phyloP scores from a whole-genome alignment of 2,797 vertebrate species.

The Choloepus didactylus region DNA sequence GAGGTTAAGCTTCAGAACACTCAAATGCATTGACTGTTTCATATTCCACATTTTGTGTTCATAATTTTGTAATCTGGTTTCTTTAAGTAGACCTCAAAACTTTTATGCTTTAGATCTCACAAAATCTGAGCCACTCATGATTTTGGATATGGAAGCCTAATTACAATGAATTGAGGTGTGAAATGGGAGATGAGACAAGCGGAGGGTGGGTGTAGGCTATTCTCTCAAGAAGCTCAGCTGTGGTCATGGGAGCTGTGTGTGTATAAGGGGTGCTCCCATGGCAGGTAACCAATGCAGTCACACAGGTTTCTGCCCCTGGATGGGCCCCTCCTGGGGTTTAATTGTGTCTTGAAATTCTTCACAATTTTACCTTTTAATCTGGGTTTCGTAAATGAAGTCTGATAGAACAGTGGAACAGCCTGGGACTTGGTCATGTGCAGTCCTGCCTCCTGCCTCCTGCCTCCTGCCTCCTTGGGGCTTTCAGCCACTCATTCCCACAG shows the following conservation, averaged over 20 bases:
- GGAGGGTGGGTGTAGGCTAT: background rate
- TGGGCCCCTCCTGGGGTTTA: background rate
- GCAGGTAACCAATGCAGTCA: background rate
- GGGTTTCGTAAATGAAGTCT: background rate
- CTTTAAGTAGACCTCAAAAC: background rate
- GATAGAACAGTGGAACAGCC: background rate
- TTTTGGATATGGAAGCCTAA: slow-evolving; percentile 1
- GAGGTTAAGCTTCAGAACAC: background rate
- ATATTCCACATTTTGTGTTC: background rate
- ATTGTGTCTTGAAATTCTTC: background rate
- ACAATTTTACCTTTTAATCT: background rate
- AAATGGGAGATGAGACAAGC: background rate
- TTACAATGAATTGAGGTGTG: background rate
- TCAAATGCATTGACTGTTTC: background rate
- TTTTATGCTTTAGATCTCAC: background rate
- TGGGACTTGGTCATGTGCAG: background rate
- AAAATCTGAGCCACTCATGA: background rate
- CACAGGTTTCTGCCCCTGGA: background rate
- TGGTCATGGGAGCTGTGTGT: background rate
- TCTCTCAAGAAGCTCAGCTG: background rate
- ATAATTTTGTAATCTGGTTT: background rate
- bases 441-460: too few relatives aligned
- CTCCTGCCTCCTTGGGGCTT: too few relatives aligned
- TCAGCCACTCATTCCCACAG: background rate
- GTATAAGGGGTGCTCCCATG: background rate